Evolutionary conservation across 2,797 vertebrate genomes (phyloP).

Genomic region (Pipistrellus nathusii): DNA sequence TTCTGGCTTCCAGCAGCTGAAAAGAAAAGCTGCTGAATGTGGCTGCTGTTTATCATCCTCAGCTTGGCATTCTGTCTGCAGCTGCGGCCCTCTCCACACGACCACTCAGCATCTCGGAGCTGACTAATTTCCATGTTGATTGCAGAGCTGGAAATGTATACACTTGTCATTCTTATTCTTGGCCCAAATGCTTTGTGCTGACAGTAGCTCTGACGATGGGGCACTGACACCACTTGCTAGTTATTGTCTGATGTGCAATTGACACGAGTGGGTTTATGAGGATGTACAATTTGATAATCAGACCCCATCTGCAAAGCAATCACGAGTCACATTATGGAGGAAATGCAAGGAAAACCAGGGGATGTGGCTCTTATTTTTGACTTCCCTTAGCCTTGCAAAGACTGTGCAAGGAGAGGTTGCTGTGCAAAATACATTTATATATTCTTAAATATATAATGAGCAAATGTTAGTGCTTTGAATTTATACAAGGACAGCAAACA

Average conservation of each 20-base stretch:
- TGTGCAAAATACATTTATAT: constrained; percentile 41
- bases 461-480: constrained; percentile 44
- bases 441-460: constrained; percentile 61
- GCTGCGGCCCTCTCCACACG: constrained; percentile 81
- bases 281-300: constrained; percentile 77
- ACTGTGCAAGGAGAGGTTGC: constrained; percentile 51
- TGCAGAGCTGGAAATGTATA: constrained; percentile 78
- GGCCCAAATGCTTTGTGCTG: constrained; percentile 81
- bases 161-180: constrained; percentile 81
- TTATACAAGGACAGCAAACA: constrained; percentile 64
- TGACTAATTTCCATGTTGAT: constrained; percentile 78
- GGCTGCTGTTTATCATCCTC: constrained; percentile 77
- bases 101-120: constrained; percentile 80
- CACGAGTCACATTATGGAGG: constrained; percentile 49
- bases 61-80: constrained; percentile 79
- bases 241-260: constrained; percentile 76
- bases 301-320: constrained; percentile 79
- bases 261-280: constrained; percentile 59
- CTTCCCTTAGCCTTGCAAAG: constrained; percentile 74
- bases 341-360: constrained; percentile 70
- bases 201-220: constrained; percentile 81
- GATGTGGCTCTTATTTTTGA: constrained; percentile 65
- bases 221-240: constrained; percentile 72
- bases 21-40: constrained; percentile 72
- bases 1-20: constrained; percentile 46